phyloP scores from a whole-genome alignment of 2,888 invertebrate genomes.

The Mimas tiliae region DNA sequence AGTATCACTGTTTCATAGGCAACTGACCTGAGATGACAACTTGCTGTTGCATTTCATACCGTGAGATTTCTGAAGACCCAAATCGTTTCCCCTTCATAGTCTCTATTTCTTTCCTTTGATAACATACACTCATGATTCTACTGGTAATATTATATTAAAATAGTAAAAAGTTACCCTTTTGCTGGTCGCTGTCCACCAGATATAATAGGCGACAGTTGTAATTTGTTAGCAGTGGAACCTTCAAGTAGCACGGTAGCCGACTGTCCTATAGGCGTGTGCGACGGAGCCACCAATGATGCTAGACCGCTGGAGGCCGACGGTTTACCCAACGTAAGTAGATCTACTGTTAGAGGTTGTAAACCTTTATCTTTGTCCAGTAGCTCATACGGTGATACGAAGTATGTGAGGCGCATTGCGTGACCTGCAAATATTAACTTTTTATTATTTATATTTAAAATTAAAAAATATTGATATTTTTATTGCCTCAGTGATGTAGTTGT shows the following conservation, averaged over 20 bases:
- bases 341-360: slow-evolving; percentile 90
- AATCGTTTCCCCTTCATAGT: no score
- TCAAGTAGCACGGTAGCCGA: slow-evolving; percentile 96
- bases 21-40: no score
- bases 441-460: no score
- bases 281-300: slow-evolving; percentile 70
- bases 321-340: slow-evolving; percentile 86
- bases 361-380: slow-evolving; percentile 91
- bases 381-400: slow-evolving; percentile 97
- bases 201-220: slow-evolving; percentile 90
- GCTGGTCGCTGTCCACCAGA: slow-evolving; percentile 88
- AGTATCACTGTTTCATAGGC: no score
- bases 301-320: slow-evolving; percentile 64
- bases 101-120: neutral
- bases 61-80: no score
- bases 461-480: no score
- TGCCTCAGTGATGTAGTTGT: no score
- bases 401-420: slow-evolving; percentile 96
- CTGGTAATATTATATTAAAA: neutral
- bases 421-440: slow-evolving; percentile 76
- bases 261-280: slow-evolving; percentile 89
- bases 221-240: slow-evolving; percentile 92
- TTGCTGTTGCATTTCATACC: no score
- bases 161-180: slow-evolving; percentile 86
- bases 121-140: no score